Evolutionary conservation across 2,113 vertebrate genomes (phyloP), one percentile per base, ranked within the genome.

Genomic region (Elanus axillaris): DNA sequence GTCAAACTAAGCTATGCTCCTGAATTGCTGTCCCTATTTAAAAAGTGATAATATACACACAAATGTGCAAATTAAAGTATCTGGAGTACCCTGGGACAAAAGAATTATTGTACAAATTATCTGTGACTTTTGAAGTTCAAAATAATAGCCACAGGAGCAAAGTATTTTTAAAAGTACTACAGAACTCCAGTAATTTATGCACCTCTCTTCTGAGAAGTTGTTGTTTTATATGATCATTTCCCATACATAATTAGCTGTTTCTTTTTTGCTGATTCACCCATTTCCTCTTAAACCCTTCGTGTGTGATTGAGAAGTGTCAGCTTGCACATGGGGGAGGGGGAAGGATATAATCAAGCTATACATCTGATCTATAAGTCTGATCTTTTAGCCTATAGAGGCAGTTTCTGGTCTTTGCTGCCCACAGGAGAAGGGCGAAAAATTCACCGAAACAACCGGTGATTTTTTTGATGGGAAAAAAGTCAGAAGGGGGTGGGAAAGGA

Each of bases 401-500:
- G 66, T 38, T 95, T 86, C 48, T 88, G 45, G 48, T 89, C 53
- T 76, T 93, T 73, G 58, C 66, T 62, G 62, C 38, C 85, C 18
- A 5, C 31, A 73, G 50, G 85, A 5, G 29, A 77, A 91, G 14
- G 36, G 7, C 9, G 12, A 10, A 82, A 68, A 66, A 77, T 66
- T 64, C 69, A 43, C 47, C 84, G 55, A 89, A 93, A 91, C 22
- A 66, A 52, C 1, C 52, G 45, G 38, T 48, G 89, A 60, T 92
- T 64, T 93, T 94, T 95, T 15, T 78, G 22, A 81, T 58, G 64
- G 43, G 36, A 93, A 56, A 87, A 63, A 93, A 95, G 76, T 93
- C 62, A 1, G 85, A 93, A 93, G 87, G 62, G 84, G 93, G 80
- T 85, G 77, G 86, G 92, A 74, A 86, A 96, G 78, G 78, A 88